Conservation (phyloP, 2,113 vertebrate species). For the Ochotona princeps region DNA sequence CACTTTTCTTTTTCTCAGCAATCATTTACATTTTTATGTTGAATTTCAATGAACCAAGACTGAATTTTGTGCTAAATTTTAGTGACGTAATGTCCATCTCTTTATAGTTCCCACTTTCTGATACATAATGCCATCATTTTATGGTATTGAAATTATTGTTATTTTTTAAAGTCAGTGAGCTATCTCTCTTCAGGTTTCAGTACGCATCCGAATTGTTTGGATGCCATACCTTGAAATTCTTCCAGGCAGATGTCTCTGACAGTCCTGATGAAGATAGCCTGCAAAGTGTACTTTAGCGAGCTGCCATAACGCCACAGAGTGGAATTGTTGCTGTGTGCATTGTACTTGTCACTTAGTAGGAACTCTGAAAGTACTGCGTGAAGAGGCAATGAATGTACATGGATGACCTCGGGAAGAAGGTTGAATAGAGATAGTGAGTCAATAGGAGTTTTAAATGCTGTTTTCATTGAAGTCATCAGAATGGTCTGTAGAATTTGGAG, state of each 20-base stretch:
- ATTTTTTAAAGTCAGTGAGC: neutral
- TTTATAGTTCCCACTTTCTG: neutral
- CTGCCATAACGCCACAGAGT: neutral
- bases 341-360: neutral
- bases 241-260: neutral
- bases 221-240: neutral
- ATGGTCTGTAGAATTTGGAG: neutral
- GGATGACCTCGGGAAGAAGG: neutral
- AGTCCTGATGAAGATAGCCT: neutral
- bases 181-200: neutral
- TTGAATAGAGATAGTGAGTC: neutral
- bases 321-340: neutral
- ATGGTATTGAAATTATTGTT: neutral
- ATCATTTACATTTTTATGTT: constrained; percentile 1
- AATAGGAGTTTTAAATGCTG: neutral
- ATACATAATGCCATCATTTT: neutral
- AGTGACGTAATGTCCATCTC: neutral
- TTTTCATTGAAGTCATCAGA: constrained; percentile 22
- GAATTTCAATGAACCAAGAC: neutral
- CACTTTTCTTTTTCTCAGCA: neutral
- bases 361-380: constrained; percentile 9
- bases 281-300: neutral
- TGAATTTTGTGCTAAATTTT: no score
- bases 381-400: neutral
- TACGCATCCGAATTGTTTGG: neutral